phyloP scores from a whole-genome alignment of 2,113 vertebrate species.

The Tylochromis polylepis region DNA sequence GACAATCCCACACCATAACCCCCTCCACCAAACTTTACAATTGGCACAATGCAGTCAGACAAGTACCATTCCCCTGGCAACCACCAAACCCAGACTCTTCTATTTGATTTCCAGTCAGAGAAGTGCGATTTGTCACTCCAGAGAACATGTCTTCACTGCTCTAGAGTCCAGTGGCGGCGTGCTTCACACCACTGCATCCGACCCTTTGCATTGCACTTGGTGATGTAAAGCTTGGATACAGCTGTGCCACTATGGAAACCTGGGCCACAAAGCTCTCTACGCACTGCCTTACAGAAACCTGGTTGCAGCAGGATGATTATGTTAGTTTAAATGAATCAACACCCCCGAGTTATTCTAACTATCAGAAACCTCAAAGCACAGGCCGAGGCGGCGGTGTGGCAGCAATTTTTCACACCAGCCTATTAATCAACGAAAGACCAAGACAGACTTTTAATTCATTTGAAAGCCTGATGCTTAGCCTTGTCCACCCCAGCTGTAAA shows the following conservation, averaged over 20 bases:
- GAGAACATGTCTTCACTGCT: not conserved
- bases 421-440: too few relatives aligned
- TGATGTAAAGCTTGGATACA: not conserved
- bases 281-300: too few relatives aligned
- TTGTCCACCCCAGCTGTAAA: too few relatives aligned
- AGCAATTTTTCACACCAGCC: too few relatives aligned
- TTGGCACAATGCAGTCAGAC: not conserved
- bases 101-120: not conserved
- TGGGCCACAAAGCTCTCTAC: not conserved
- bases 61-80: not conserved
- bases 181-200: not conserved
- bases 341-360: too few relatives aligned
- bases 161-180: not conserved
- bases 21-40: not conserved
- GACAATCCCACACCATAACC: not conserved
- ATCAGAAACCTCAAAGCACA: too few relatives aligned
- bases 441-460: too few relatives aligned
- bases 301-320: too few relatives aligned
- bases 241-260: not conserved
- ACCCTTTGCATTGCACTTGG: not conserved
- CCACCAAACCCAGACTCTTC: not conserved
- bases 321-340: too few relatives aligned
- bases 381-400: too few relatives aligned
- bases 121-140: not conserved
- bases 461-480: too few relatives aligned